Base-by-base conservation (phyloP, 1,140 invertebrate genomes). In the Lepidurus apus region DNA sequence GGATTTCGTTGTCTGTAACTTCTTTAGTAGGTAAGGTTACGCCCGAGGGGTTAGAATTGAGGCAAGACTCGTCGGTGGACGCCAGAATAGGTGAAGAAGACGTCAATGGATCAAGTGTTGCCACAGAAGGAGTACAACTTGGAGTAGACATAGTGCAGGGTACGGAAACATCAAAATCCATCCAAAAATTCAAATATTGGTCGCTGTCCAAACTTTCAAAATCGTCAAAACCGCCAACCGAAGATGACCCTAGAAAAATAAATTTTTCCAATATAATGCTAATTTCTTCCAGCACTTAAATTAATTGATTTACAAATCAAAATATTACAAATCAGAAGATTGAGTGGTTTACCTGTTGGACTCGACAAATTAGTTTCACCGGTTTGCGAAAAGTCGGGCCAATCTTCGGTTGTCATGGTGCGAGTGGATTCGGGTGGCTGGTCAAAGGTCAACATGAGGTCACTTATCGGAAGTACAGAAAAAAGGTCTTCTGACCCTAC, bases 371-470 rank as follows among this genome's bases (percentile, higher is more conserved):
- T 65, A 13, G 53, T 65, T 65, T 65, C 53, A 65, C 53, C 53
- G 53, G 53, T 65, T 65, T 65, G 17, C n/a, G 53, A 21, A 65
- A 65, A 65, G 53, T 65, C 53, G 7, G 53, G 53, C 53, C 53
- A 65, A 65, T 65, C 53, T 17, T 65, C 53, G 13, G 53, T 65
- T 65, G 53, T 65, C 53, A 65, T 65, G n/a, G 53, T 65, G 53
- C 53, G 53, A 13, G 21, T 65, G 53, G 53, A 65, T 13, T 65
- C 53, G 8, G 53, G 53, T 65, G 53, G 53, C n/a, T 9, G 53
- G 53, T 65, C 53, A 65, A 65, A 65, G 53, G 53, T 65, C 53
- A 65, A 65, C 53, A 65, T 65, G 53, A 65, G 53, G 53, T 65
- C 53, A 9, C 53, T 65, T 21, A 21, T 65, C 17, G 53, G 53